These are phyloP conservation scores for Orchesella flavescens DNA, from an alignment of 2,888 invertebrate genomes.

Conservation along the genomic window DNA sequence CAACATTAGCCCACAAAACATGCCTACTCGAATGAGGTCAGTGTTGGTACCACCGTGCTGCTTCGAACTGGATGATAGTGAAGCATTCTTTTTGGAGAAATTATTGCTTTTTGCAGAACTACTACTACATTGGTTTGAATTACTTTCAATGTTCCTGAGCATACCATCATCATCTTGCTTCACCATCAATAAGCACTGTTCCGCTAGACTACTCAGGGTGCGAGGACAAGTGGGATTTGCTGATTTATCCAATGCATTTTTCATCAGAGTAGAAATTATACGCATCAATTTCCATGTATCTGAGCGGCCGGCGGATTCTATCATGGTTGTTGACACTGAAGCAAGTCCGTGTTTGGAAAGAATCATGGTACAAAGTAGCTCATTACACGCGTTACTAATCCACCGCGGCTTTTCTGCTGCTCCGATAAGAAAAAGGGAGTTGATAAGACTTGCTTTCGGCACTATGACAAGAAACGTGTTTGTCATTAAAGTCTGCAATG, in stretches of 20 bases:
- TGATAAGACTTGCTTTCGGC: slow-evolving; percentile 57
- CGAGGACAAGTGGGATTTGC: not conserved
- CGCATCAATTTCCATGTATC: slow-evolving; percentile 61
- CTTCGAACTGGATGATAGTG: not conserved
- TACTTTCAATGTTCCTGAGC: not conserved
- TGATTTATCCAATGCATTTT: slow-evolving; percentile 29
- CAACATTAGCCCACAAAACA: slow-evolving; percentile 51
- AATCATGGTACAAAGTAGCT: slow-evolving; percentile 52
- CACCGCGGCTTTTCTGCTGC: slow-evolving; percentile 59
- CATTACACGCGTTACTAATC: slow-evolving; percentile 63
- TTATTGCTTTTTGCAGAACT: not conserved
- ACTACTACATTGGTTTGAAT: not conserved
- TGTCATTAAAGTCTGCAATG: slow-evolving; percentile 29
- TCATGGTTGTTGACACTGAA: slow-evolving; percentile 52
- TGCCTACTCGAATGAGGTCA: slow-evolving; percentile 48
- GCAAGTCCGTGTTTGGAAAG: slow-evolving; percentile 58
- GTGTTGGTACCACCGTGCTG: slow-evolving; percentile 25
- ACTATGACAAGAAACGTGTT: slow-evolving; percentile 31
- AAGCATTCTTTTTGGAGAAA: not conserved
- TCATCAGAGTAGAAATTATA: slow-evolving; percentile 62
- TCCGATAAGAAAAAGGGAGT: slow-evolving; percentile 66
- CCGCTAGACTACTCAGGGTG: slow-evolving; percentile 4
- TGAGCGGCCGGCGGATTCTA: slow-evolving; percentile 51
- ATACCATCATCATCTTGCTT: not conserved
- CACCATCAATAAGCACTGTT: slow-evolving; percentile 44